Conservation (phyloP, 2,888 invertebrate genomes). For the Antheraea yamamai region DNA sequence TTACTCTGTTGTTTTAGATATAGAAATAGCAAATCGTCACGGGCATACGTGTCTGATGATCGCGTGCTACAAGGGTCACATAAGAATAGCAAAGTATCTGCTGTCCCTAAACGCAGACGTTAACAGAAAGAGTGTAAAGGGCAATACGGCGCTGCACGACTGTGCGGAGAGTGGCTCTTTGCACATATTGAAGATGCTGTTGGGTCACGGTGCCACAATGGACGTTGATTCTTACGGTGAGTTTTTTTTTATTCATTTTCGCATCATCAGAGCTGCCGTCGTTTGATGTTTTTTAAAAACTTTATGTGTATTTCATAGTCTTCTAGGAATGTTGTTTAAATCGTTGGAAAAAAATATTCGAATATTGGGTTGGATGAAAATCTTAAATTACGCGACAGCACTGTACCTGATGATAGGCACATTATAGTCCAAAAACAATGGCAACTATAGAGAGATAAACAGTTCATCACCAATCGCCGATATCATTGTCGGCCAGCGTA, state of each 20-base stretch:
- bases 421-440: too few species aligned
- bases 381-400: too few species aligned
- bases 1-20: constrained; percentile 80
- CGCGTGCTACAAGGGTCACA: constrained; percentile 97
- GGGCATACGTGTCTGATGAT: constrained; percentile 99
- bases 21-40: constrained; percentile 97
- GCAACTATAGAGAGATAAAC: too few species aligned
- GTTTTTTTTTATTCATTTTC: constrained; percentile 8
- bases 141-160: constrained; percentile 98
- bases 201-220: constrained; percentile 94
- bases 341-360: too few species aligned
- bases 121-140: constrained; percentile 95
- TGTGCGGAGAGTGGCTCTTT: constrained; percentile 98
- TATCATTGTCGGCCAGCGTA: too few species aligned
- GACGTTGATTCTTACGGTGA: constrained; percentile 95
- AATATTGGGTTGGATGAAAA: too few species aligned
- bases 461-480: too few species aligned
- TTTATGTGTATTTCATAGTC: not conserved
- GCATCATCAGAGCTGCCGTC: not conserved
- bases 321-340: too few species aligned
- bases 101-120: constrained; percentile 93
- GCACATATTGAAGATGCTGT: constrained; percentile 93
- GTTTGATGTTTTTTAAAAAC: not conserved
- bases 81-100: constrained; percentile 94
- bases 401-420: too few species aligned